Base-by-base conservation (phyloP, 2,113 vertebrate species). In the Percina caprodes region DNA sequence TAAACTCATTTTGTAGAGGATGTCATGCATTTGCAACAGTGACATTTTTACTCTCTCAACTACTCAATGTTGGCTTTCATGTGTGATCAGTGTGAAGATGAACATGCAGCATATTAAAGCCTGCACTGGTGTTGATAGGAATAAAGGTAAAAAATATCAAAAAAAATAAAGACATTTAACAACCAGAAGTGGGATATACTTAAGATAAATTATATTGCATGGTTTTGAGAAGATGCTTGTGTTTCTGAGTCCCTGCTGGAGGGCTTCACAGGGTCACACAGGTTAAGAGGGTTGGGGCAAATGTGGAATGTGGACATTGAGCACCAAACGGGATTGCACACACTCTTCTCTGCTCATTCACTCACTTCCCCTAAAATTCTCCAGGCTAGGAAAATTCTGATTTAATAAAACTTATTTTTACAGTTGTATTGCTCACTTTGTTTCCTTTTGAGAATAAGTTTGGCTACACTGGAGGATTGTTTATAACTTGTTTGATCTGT, bases 211-310 rank as follows among this genome's bases (percentile, higher is more conserved):
- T 62, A 60, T 51, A 33, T 42, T 42, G 4, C 10, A 14, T 63
- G 52, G 39, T 70, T 70, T 80, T 54, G 58, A 73, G 70, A 81
- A 35, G 30, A 77, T 42, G 70, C 48, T 79, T 68, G 56, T 75
- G 81, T 84, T 55, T 84, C 62, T 70, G 48, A 71, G 80, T 73
- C 45, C 0, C 51, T 69, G 75, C 79, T 65, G 60, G 71, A 74
- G 58, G 66, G 56, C 13, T n/a, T 66, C 72, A 82, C 58, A 33
- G 80, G 56, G 85, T 76, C 67, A 24, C 2, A 5, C 33, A 0
- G 66, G 84, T 87, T 76, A 81, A 85, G 66, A 67, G 67, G 66
- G 24, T 68, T 77, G 55, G 49, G 21, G 55, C 65, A 74, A 69
- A 66, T 33, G 52, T n/a, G 26, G 66, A 74, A 75, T 49, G 67